These are phyloP conservation scores for Diogma glabrata DNA, from an alignment of 2,888 invertebrate genomes.

Conservation along the genomic window DNA sequence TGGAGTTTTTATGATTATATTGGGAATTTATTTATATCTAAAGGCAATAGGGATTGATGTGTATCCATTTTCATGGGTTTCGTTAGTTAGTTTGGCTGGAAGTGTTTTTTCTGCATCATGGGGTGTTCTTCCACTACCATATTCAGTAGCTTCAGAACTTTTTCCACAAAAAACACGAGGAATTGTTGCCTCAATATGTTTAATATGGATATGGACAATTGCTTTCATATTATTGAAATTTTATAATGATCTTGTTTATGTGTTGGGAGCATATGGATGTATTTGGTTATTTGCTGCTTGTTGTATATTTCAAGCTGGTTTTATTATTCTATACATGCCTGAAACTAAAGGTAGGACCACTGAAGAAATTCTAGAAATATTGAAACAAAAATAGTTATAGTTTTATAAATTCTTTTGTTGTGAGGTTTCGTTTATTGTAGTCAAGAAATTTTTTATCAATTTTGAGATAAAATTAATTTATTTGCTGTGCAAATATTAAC, in stretches of 20 bases:
- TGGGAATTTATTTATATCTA: conserved; percentile 27
- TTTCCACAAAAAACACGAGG: conserved; percentile 25
- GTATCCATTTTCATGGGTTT: conserved; percentile 27
- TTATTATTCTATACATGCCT: conserved; percentile 28
- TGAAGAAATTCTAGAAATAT: conserved; percentile 26
- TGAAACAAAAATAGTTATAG: no score
- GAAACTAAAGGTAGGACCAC: conserved; percentile 33
- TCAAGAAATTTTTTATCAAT: no score
- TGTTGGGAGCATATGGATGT: conserved; percentile 29
- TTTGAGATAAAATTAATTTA: no score
- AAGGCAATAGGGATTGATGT: conserved; percentile 23
- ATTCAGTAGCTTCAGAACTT: conserved; percentile 30
- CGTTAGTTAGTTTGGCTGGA: conserved; percentile 31
- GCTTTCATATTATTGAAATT: conserved; percentile 20
- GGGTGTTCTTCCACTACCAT: conserved; percentile 31
- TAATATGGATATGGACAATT: conserved; percentile 22
- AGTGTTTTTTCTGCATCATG: conserved; percentile 29
- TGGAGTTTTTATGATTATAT: conserved; percentile 25
- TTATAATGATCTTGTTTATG: conserved; percentile 18
- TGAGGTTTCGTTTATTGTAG: no score
- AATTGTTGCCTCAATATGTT: neutral
- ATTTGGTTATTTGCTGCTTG: conserved; percentile 28
- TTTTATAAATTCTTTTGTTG: no score
- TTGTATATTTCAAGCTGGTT: conserved; percentile 25
- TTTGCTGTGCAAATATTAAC: no score